These are phyloP conservation scores for Catharus minimus DNA, from an alignment of 2,113 vertebrate genomes.

Conservation along the genomic window DNA sequence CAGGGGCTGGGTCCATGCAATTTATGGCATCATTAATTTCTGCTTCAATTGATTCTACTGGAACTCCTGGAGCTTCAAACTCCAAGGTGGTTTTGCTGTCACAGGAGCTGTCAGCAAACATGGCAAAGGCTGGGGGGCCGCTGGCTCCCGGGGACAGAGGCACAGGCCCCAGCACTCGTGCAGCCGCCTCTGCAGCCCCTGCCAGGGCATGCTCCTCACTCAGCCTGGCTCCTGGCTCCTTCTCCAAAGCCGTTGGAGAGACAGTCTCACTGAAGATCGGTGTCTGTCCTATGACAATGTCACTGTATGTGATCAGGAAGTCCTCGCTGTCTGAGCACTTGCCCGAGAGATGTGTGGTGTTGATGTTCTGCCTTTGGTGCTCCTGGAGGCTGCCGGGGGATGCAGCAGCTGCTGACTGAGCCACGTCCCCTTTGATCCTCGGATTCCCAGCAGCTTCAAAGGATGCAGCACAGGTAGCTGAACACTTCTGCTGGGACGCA, in stretches of 20 bases:
- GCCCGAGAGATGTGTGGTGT: fast-evolving
- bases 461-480: background rate
- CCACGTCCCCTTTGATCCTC: background rate
- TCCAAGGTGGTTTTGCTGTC: background rate
- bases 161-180: background rate
- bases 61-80: background rate
- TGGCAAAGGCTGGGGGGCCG: slow-evolving; percentile 62
- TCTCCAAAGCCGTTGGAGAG: background rate
- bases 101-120: slow-evolving; percentile 45
- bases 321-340: slow-evolving; percentile 55
- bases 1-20: background rate
- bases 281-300: slow-evolving; percentile 76
- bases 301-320: slow-evolving; percentile 75
- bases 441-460: background rate
- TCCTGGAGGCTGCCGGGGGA: background rate
- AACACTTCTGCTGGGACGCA: background rate
- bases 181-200: background rate
- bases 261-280: slow-evolving; percentile 55
- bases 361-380: background rate
- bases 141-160: slow-evolving; percentile 37
- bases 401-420: background rate
- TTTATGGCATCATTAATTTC: slow-evolving; percentile 53
- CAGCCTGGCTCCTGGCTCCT: background rate
- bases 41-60: slow-evolving; percentile 16
- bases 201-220: background rate